Evolutionary conservation across 2,888 invertebrate species (phyloP).

Genomic region (Incurvaria masculella): DNA sequence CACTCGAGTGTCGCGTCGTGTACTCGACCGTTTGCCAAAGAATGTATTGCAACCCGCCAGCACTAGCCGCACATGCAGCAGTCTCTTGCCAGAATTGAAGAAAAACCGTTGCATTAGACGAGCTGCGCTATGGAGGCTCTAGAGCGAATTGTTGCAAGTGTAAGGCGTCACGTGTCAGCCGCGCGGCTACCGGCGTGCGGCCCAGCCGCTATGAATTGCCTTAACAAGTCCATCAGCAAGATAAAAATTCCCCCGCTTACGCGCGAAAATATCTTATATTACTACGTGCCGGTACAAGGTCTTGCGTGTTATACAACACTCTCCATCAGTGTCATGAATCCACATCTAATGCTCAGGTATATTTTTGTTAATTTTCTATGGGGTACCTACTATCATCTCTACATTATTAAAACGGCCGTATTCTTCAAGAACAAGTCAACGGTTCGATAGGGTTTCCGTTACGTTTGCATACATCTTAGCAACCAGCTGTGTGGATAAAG

Average conservation of each 20-base stretch:
- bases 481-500: too few species aligned
- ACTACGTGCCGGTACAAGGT: slow-evolving; percentile 75
- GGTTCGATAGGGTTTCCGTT: too few species aligned
- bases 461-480: too few species aligned
- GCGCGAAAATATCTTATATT: slow-evolving; percentile 66
- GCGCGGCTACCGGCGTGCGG: slow-evolving; percentile 26
- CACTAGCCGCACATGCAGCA: slow-evolving; percentile 16
- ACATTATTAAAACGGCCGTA: slow-evolving; percentile 3
- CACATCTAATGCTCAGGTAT: slow-evolving; percentile 70
- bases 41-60: slow-evolving; percentile 39
- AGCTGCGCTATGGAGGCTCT: slow-evolving; percentile 45
- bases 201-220: slow-evolving; percentile 34
- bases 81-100: too few species aligned
- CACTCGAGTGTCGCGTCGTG: too few species aligned
- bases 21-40: slow-evolving; percentile 41
- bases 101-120: not conserved
- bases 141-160: slow-evolving; percentile 34
- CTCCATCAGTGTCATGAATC: slow-evolving; percentile 83
- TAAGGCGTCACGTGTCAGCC: slow-evolving; percentile 29
- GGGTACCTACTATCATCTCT: slow-evolving; percentile 1
- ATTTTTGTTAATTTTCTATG: slow-evolving; percentile 19
- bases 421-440: slow-evolving; percentile 4
- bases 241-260: slow-evolving; percentile 64
- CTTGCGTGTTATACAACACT: slow-evolving; percentile 73
- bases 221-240: slow-evolving; percentile 38